Base-by-base conservation (phyloP, 1,140 invertebrate species). In the Laupala kohalensis region DNA sequence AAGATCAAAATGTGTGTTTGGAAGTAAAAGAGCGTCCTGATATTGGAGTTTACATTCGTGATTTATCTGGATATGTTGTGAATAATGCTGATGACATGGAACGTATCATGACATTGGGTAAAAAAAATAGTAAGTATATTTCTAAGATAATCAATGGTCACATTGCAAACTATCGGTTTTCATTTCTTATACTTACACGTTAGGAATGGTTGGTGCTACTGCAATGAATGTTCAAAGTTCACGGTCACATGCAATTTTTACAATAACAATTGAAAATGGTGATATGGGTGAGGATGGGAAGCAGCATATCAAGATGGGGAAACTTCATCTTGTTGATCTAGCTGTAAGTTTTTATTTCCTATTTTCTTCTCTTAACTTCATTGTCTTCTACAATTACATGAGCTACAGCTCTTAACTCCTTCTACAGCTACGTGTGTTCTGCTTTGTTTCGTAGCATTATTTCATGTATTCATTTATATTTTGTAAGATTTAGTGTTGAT, bases 141-240 rank as follows among this genome's bases (percentile, higher is more conserved):
- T 67, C 66, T 27, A 15, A 13, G 3, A 67, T 25, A n/a, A 3
- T 19, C 5, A 53, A 19, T 53, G 0, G 9, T 53, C 37, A 53
- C 19, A 53, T 53, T 13, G 9, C 19, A 53, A 2, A 53, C 37
- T 13, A 53, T 53, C 0, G 37, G 9, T 1, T 53, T 9, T 64
- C 64, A 72, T 62, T 74, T 76, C 30, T 70, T 70, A 65, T 63
- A 4, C 69, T 76, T 74, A 2, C 25, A 73, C 76, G 69, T 64
- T 69, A 87, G 86, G 88, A 71, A 84, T 86, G 70, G 86, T 89
- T 63, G 89, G 92, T 12, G 85, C 91, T 23, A 95, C 94, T 13
- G 90, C 92, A 74, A 95, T 96, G 92, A 96, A 96, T 79, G 84
- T 87, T 23, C 88, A 90, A 74, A 94, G 91, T 78, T 93, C 91